Conservation (phyloP, 2,888 invertebrate species). For the Plagiodera versicolora region DNA sequence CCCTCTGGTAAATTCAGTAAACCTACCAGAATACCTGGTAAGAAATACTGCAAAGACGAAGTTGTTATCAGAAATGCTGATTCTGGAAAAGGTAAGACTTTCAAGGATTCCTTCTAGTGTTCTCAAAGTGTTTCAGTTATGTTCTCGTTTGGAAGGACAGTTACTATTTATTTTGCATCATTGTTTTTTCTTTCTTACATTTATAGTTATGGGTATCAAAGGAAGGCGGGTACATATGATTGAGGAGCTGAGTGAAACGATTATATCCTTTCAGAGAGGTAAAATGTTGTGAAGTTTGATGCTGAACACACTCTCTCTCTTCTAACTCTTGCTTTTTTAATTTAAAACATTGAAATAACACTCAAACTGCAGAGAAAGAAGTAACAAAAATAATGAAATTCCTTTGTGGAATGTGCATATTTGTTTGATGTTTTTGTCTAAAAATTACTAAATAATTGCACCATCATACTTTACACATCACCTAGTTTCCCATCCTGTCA, state of each 20-base stretch:
- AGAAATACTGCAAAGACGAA: conserved; percentile 93
- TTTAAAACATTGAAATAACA: conserved; percentile 2
- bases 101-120: too few relatives aligned
- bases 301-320: conserved; percentile 2
- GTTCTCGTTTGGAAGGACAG: neutral
- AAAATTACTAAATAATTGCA: neutral
- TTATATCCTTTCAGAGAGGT: conserved; percentile 99
- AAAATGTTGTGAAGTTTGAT: conserved; percentile 55
- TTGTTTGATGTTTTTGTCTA: neutral
- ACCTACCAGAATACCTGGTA: conserved; percentile 88
- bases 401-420: neutral
- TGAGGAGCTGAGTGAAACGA: conserved; percentile 97
- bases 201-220: conserved; percentile 97
- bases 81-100: conserved; percentile 84
- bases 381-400: neutral
- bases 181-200: neutral
- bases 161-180: conserved; percentile 1
- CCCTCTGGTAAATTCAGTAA: conserved; percentile 86
- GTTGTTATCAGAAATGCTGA: conserved; percentile 91
- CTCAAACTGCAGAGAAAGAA: neutral
- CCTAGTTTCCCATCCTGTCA: neutral
- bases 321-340: conserved; percentile 23
- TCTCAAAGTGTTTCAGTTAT: too few relatives aligned
- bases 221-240: conserved; percentile 98
- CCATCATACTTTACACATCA: neutral